Base-by-base conservation (phyloP, 2,888 invertebrate species). In the Oxyscelio sp. region DNA sequence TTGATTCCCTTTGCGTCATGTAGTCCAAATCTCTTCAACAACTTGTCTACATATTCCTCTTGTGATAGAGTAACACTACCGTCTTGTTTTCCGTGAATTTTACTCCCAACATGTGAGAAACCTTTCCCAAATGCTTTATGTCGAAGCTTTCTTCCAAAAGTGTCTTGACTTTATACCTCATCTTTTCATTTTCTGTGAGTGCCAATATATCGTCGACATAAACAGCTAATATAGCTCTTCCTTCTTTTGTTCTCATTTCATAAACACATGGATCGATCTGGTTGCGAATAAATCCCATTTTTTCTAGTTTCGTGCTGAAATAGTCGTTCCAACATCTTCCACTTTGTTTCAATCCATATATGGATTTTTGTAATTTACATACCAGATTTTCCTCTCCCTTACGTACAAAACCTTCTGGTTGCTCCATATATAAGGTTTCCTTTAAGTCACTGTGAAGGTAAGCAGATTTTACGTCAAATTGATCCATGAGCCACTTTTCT, bases 191-290 rank as follows among this genome's bases (percentile, higher is more conserved):
- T 59, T 85, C 52, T 21, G 73, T 24, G 1, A 71, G 63, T 9
- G 81, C 66, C 63, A 83, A 40, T 11, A 84, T 56, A 59, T 85
- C 83, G 58, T 85, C 83, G 9, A 86, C 84, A 66, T 85, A 80
- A 21, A 86, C 73, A 4, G 65, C 38, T 11, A 83, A 48, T 24
- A 80, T 73, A 0, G 54, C 54, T 52, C 9, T 70, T 15, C 78
- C 66, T 13, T 74, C 17, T 38, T 83, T 34, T 11, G 4, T 45
- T 11, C 40, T 74, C 17, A 79, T 15, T 22, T 74, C 63, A 61
- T 83, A 83, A 13, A 86, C 66, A 63, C 86, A 85, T 4, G 75
- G 82, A 63, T 80, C 74, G n/a, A 73, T 73, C 34, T 68, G 19
- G 61, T 71, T 78, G 22, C 56, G 38, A n/a, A 70, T 17, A 48